Evolutionary conservation across 2,888 invertebrate species (phyloP), one percentile per base, ranked within the genome.

Genomic region (Cenopis cana): DNA sequence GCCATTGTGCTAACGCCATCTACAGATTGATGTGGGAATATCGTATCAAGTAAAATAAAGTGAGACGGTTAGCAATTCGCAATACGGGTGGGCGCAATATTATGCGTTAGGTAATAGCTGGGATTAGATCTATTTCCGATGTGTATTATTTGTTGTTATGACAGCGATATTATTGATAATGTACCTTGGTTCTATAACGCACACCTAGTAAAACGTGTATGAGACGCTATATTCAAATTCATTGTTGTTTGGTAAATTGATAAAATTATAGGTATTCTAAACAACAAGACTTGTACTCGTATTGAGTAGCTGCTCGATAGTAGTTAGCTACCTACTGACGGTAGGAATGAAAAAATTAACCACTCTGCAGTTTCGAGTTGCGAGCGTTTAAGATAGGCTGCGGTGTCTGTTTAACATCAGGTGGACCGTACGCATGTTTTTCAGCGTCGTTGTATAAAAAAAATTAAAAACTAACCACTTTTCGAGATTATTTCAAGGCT

Each of bases 1-100:
- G 76, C 78, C 77, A 81, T 86, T 85, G 83, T 83, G 74, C 74
- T 74, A 73, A 74, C 74, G 74, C 74, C 72, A 72, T 75, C 74
- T 75, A 68, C 68, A 74, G 73, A 72, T 72, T 73, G 72, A 74
- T 73, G 73, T 74, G 74, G 74, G 69, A 74, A 72, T 17, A 56
- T 61, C 24, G 24, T 54, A 54, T 52, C 54, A 66, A 41, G 33
- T 33, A 64, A 52, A 52, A 62, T n/a, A 52, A 54, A 54, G 54
- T 64, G 54, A 38, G 20, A 18, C 36, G 38, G 24, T 52, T 64
- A 38, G 64, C 64, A 11, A n/a, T 52, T 64, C 54, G 64, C 64
- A 11, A n/a, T 64, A 64, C 52, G 64, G 52, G 52, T 64, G 54
- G 64, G 38, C 52, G 64, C 24, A 20, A n/a, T 52, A 14, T 18